A percentile compares a stretch with the other conserved stretches of the same genome.
Evolutionary conservation across 2,888 invertebrate genomes (phyloP).

Genomic region (Nomada hirtipes): DNA sequence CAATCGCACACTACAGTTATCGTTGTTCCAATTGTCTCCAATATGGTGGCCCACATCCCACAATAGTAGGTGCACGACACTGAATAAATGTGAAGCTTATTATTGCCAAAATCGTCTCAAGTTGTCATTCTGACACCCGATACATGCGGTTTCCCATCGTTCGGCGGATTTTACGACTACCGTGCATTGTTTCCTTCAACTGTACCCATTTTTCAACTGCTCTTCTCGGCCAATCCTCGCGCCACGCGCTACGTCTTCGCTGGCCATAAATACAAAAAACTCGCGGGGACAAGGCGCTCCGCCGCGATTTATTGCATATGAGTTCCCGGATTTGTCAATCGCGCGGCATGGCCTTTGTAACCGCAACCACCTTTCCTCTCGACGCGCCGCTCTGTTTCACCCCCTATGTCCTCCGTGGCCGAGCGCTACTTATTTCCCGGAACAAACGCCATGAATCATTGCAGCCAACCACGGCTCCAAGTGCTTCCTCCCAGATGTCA

Average conservation of each 20-base stretch:
- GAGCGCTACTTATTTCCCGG: conserved; percentile 70
- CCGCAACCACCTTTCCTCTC: conserved; percentile 42
- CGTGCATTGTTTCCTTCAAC: no score
- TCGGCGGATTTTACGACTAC: no score
- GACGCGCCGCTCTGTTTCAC: conserved; percentile 12
- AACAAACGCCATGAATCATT: conserved; percentile 73
- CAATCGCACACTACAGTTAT: no score
- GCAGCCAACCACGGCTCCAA: conserved; percentile 23
- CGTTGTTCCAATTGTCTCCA: no score
- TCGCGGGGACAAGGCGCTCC: conserved; percentile 64
- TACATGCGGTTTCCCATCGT: neutral
- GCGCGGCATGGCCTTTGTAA: conserved; percentile 41
- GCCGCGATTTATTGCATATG: conserved; percentile 83
- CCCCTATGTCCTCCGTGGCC: conserved; percentile 6
- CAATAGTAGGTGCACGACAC: no score
- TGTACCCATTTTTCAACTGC: conserved; percentile 49
- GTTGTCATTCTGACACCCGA: neutral
- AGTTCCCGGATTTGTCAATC: conserved; percentile 83
- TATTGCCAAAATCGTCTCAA: no score
- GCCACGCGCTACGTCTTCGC: conserved; percentile 61
- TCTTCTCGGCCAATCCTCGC: conserved; percentile 20
- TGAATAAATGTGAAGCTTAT: no score
- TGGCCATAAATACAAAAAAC: conserved; percentile 78
- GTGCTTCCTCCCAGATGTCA: conserved; percentile 45
- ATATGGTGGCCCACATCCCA: no score